These are phyloP conservation scores for Pardosa pseudoannulata DNA, from an alignment of 2,888 invertebrate genomes.

Conservation along the genomic window DNA sequence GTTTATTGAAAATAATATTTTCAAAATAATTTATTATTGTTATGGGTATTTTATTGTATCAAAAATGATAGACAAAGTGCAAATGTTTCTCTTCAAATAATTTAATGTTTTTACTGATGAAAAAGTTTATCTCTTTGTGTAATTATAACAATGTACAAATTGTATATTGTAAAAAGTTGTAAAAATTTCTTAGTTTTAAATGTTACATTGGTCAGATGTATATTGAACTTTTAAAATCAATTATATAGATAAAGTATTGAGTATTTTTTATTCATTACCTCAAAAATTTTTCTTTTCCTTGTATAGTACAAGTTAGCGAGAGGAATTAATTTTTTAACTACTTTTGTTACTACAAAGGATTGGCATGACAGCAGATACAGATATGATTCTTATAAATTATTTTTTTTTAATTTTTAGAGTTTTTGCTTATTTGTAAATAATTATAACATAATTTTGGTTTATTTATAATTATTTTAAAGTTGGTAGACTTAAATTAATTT, in stretches of 20 bases:
- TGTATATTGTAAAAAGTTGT: conserved; percentile 2
- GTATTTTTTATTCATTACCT: not conserved
- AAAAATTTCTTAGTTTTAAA: conserved; percentile 10
- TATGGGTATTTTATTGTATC: not conserved
- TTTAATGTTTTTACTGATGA: not conserved
- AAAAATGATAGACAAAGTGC: not conserved
- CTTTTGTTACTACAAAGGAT: no score
- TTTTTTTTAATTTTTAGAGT: not conserved
- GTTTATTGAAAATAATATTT: no score
- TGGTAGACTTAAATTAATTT: no score
- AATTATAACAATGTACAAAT: not conserved
- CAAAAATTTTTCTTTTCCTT: not conserved
- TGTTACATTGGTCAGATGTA: not conserved
- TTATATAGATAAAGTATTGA: not conserved
- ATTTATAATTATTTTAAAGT: no score
- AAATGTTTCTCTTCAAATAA: not conserved
- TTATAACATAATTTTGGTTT: no score
- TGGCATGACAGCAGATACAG: no score
- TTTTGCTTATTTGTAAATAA: no score
- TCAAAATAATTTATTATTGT: not conserved
- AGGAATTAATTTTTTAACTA: not conserved
- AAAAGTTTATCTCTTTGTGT: not conserved
- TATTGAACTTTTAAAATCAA: not conserved
- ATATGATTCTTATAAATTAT: not conserved
- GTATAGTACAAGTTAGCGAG: not conserved